Conservation (phyloP, 2,888 invertebrate species). For the Acrobasis consociella region DNA sequence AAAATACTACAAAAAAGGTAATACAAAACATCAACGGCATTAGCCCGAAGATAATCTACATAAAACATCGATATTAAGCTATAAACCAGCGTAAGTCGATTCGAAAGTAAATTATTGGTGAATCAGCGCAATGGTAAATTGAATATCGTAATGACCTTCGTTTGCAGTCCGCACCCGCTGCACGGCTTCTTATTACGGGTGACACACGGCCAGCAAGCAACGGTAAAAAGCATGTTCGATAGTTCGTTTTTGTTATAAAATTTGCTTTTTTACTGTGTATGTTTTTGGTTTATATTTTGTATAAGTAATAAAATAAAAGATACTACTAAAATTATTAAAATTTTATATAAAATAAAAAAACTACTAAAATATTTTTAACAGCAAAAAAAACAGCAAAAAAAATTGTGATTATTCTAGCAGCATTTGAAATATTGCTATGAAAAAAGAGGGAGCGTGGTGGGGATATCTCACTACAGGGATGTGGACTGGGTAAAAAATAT, state of each 20-base stretch:
- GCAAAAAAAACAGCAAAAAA: too few species aligned
- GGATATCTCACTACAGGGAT: too few species aligned
- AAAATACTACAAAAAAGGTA: neutral
- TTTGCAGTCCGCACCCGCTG: constrained; percentile 59
- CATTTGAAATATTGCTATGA: too few species aligned
- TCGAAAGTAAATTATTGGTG: constrained; percentile 67
- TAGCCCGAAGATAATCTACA: constrained; percentile 18
- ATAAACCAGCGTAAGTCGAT: constrained; percentile 51
- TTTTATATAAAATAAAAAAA: too few species aligned
- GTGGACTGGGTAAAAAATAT: too few species aligned
- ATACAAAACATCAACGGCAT: constrained; percentile 9
- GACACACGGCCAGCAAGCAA: constrained; percentile 40
- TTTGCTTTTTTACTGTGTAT: too few species aligned
- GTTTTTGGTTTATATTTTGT: too few species aligned
- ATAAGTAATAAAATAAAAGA: too few species aligned
- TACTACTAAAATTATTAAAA: too few species aligned
- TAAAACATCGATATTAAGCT: constrained; percentile 21
- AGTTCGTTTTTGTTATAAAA: neutral
- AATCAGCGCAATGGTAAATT: constrained; percentile 69
- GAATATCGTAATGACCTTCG: constrained; percentile 74
- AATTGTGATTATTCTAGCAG: too few species aligned
- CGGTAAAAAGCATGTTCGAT: constrained; percentile 1
- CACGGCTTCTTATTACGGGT: constrained; percentile 63
- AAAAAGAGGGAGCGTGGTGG: too few species aligned
- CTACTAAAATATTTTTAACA: too few species aligned